These are phyloP conservation scores for Calliopum simillimum DNA, from an alignment of 2,888 invertebrate species.

Conservation along the genomic window DNA sequence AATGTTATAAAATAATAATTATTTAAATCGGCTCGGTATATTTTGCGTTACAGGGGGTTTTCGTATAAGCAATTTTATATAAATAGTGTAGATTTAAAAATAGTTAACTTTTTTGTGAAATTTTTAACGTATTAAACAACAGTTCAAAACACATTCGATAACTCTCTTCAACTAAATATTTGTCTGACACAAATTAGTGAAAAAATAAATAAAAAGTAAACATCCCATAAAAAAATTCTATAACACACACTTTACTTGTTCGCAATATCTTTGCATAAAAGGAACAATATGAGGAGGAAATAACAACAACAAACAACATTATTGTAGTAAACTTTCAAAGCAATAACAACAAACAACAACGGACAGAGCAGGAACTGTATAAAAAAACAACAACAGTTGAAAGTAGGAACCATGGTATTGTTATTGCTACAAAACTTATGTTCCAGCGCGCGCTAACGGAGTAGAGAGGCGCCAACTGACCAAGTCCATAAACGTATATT, in stretches of 20 bases:
- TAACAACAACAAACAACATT: conserved; percentile 22
- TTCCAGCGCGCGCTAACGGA: background rate
- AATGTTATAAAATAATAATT: too few species aligned
- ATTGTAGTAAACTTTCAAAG: conserved; percentile 14
- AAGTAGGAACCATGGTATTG: conserved; percentile 19
- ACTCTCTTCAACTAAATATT: too few species aligned
- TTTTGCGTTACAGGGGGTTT: too few species aligned
- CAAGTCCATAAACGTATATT: conserved; percentile 1
- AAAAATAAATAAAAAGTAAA: background rate
- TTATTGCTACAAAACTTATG: conserved; percentile 27
- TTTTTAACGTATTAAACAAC: too few species aligned
- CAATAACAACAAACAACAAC: conserved; percentile 28
- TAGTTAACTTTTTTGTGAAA: too few species aligned
- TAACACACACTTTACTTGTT: background rate
- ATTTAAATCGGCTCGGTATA: too few species aligned
- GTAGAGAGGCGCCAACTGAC: background rate
- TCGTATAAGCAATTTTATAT: too few species aligned
- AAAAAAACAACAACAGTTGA: conserved; percentile 5
- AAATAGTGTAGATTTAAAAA: too few species aligned
- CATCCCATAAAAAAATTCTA: conserved; percentile 13
- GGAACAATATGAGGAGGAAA: conserved; percentile 9
- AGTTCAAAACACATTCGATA: too few species aligned
- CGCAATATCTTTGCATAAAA: conserved; percentile 7
- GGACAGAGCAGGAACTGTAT: conserved; percentile 3
- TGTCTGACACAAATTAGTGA: too few species aligned